Evolutionary conservation across 2,113 vertebrate species (phyloP).

Genomic region (Scatophagus argus): DNA sequence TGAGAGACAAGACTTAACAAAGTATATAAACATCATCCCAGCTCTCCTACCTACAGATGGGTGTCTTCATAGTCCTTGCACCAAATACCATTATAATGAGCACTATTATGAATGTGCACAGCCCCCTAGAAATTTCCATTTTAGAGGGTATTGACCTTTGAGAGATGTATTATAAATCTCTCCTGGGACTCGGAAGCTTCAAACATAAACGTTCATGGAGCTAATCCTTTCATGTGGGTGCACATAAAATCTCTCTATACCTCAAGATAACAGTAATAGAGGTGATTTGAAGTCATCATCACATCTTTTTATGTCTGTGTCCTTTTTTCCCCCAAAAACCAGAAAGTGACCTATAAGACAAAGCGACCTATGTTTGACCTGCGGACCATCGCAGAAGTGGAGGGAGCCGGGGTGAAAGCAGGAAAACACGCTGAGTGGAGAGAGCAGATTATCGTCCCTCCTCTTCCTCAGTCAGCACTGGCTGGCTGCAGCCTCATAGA

Average conservation of each 20-base stretch:
- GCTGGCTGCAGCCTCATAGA: conserved; percentile 95
- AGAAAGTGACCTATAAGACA: conserved; percentile 96
- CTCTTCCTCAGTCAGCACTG: conserved; percentile 93
- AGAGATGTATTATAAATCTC: conserved; percentile 22
- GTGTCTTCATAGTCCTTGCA: background rate
- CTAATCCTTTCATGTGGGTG: background rate
- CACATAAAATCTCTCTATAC: background rate
- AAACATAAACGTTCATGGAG: background rate
- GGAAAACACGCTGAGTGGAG: conserved; percentile 94
- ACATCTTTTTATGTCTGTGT: conserved; percentile 1
- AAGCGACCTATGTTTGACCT: conserved; percentile 92
- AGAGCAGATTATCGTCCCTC: conserved; percentile 96
- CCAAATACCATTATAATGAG: background rate
- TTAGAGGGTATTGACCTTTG: background rate
- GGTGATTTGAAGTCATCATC: background rate
- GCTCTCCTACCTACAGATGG: background rate
- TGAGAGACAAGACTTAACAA: background rate
- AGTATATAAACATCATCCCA: background rate
- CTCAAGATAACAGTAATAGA: background rate
- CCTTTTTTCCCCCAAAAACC: background rate
- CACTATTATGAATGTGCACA: background rate
- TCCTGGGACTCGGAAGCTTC: background rate
- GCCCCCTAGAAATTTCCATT: background rate
- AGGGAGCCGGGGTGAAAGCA: conserved; percentile 92
- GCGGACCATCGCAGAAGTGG: conserved; percentile 94